Evolutionary conservation across 2,113 vertebrate genomes (phyloP).

Genomic region (Copsychus sechellarum): DNA sequence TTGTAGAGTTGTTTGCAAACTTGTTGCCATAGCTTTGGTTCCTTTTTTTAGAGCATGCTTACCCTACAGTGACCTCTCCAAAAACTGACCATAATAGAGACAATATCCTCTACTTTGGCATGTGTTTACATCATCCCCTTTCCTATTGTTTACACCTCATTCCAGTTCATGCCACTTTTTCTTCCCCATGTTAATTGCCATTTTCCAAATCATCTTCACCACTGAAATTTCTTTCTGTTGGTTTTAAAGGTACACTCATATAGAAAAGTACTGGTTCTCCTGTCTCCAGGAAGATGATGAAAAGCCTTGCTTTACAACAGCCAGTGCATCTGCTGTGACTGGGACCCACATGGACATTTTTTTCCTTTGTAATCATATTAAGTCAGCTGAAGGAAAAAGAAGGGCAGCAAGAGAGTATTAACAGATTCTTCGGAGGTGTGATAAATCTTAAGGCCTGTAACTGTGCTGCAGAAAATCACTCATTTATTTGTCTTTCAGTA

Average conservation of each 20-base stretch:
- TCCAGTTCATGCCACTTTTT: neutral
- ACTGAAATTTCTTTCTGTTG: neutral
- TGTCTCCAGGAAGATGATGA: neutral
- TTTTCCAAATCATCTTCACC: neutral
- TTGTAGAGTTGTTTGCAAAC: neutral
- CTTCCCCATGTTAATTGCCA: neutral
- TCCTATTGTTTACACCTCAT: neutral
- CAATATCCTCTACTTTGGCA: neutral
- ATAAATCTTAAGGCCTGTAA: neutral
- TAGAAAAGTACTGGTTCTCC: neutral
- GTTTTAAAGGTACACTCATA: neutral
- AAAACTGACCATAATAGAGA: neutral
- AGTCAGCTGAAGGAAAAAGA: neutral
- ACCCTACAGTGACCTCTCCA: neutral
- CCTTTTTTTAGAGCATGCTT: neutral
- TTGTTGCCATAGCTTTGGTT: neutral
- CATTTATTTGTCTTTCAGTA: neutral
- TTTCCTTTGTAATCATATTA: neutral
- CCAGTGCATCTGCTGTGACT: neutral
- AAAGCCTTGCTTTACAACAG: neutral
- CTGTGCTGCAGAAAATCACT: neutral
- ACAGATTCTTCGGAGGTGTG: neutral
- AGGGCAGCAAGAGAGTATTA: neutral
- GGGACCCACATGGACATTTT: neutral
- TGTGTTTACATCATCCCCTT: neutral